These are phyloP conservation scores for Lucifuga dentata DNA, from an alignment of 2,113 vertebrate genomes.

Conservation along the genomic window DNA sequence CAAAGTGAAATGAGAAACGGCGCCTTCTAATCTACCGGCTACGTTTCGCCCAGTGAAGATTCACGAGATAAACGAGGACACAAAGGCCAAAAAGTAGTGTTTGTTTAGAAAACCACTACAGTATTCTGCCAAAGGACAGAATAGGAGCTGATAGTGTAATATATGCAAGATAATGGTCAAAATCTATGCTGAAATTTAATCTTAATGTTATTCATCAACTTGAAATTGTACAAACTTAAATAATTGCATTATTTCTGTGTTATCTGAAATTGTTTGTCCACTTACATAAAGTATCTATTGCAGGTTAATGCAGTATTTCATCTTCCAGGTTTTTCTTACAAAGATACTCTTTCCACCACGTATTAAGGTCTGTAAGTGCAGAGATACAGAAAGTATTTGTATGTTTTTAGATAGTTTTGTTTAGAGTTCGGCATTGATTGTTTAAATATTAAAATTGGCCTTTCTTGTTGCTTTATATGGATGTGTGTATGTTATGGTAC, in stretches of 20 bases:
- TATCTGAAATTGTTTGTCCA: too few relatives aligned
- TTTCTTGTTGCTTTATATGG: constrained; percentile 2
- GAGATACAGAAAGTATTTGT: not conserved
- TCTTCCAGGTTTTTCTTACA: too few relatives aligned
- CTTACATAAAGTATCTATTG: too few relatives aligned
- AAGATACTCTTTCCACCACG: too few relatives aligned
- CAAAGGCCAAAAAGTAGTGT: constrained; percentile 20
- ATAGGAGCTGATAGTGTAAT: not conserved
- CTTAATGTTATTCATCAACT: too few relatives aligned
- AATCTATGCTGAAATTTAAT: too few relatives aligned
- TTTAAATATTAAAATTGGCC: constrained; percentile 15
- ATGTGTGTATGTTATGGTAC: not conserved
- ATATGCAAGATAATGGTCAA: not conserved
- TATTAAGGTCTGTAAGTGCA: not conserved
- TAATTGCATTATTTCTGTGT: too few relatives aligned
- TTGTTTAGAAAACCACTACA: constrained; percentile 32
- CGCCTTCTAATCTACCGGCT: not conserved
- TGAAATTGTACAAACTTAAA: too few relatives aligned
- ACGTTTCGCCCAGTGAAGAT: not conserved
- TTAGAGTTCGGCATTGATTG: constrained; percentile 2
- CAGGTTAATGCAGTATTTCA: too few relatives aligned
- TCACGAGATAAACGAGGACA: not conserved
- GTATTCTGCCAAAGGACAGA: constrained; percentile 46
- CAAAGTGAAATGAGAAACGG: constrained; percentile 27
- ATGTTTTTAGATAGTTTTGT: constrained; percentile 38